A percentile compares a stretch with the other conserved stretches of the same genome.
These are phyloP conservation scores for Euschistus heros DNA, from an alignment of 1,140 invertebrate species.

Conservation along the genomic window DNA sequence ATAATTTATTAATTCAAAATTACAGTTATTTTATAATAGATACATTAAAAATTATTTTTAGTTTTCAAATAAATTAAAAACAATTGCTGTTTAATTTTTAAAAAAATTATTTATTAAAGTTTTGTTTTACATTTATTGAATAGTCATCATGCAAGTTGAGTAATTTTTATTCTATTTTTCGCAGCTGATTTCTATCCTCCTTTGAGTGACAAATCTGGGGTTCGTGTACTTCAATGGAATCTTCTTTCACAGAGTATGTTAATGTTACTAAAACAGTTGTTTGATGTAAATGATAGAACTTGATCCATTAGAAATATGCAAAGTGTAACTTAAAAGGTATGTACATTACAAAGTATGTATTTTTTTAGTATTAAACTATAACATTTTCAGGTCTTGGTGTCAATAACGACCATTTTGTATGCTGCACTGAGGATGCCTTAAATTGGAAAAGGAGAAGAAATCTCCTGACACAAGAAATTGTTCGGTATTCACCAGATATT, in stretches of 20 bases:
- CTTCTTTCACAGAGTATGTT: conserved; percentile 59
- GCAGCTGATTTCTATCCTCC: conserved; percentile 5
- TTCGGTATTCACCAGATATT: conserved; percentile 55
- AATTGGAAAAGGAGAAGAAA: conserved; percentile 55
- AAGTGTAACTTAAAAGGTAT: not conserved
- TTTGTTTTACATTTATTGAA: too few relatives aligned
- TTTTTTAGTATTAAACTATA: not conserved
- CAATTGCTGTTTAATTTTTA: too few relatives aligned
- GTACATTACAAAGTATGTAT: not conserved
- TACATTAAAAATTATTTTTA: too few relatives aligned
- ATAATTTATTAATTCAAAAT: too few relatives aligned
- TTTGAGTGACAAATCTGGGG: conserved; percentile 22
- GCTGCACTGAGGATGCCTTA: conserved; percentile 57
- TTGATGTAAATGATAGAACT: not conserved
- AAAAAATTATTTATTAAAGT: too few relatives aligned
- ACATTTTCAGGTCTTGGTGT: conserved; percentile 51
- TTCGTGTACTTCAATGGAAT: conserved; percentile 65
- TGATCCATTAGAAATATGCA: too few relatives aligned
- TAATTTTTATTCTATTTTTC: conserved; percentile 18
- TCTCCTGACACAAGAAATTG: conserved; percentile 60
- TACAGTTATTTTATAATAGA: too few relatives aligned
- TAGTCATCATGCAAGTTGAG: too few relatives aligned
- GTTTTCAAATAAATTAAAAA: too few relatives aligned
- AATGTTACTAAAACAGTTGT: not conserved
- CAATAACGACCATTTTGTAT: conserved; percentile 61